A percentile compares a stretch with the other conserved stretches of the same genome.
Evolutionary conservation across 2,888 invertebrate genomes (phyloP).

Genomic region (Drosophila ochracea): DNA sequence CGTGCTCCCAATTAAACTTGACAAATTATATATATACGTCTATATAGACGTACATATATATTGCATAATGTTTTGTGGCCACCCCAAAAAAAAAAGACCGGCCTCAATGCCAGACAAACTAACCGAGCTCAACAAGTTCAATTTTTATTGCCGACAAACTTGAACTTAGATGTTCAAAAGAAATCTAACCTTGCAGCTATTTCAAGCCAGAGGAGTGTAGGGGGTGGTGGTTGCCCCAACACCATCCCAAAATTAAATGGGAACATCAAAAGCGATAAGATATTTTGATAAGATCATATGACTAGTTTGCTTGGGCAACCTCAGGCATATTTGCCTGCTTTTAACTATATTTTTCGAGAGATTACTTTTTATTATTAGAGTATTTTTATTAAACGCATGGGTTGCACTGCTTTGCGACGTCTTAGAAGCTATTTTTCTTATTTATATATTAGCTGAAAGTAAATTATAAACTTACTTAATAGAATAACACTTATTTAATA

Average conservation of each 20-base stretch:
- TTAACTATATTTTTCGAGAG: not conserved
- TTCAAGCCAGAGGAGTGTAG: not conserved
- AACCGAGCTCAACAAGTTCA: conserved; percentile 28
- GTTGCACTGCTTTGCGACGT: not conserved
- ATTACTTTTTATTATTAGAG: conserved; percentile 16
- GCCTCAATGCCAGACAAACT: conserved; percentile 29
- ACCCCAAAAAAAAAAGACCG: not conserved
- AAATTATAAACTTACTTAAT: not conserved
- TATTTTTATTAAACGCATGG: not conserved
- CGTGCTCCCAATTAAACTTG: conserved; percentile 51
- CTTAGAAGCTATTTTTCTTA: not conserved
- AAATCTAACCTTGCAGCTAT: conserved; percentile 4
- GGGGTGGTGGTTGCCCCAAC: not conserved
- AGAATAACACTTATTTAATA: not conserved
- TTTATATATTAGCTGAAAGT: not conserved
- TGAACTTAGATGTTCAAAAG: conserved; percentile 31
- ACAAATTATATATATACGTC: not conserved
- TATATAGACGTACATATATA: not conserved
- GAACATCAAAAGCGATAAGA: conserved; percentile 36
- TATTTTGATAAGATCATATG: conserved; percentile 34
- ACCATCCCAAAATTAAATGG: not conserved
- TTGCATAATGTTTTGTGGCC: conserved; percentile 25
- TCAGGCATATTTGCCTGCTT: not conserved
- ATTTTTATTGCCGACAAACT: conserved; percentile 34
- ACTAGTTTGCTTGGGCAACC: conserved; percentile 26